Evolutionary conservation across 2,113 vertebrate species (phyloP), one percentile per base, ranked within the genome.

Genomic region (Ophthalmolycus amberensis): DNA sequence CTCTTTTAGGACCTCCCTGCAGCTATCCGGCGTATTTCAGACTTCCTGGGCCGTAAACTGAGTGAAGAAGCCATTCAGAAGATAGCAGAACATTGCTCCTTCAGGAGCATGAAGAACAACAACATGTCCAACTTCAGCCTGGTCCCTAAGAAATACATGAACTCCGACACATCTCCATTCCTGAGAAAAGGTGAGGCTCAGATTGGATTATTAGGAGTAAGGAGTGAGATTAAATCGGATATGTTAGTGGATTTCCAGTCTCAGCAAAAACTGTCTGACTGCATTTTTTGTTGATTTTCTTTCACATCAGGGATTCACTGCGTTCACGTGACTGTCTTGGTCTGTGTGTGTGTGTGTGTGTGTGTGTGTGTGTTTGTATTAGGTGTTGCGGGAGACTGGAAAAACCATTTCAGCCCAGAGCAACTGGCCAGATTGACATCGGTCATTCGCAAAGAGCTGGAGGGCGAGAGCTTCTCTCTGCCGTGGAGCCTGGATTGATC

Each of bases 351-450:
- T 29, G 44, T 50, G 77, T 69, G 64, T 89, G 64, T 9, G 48
- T 85, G 22, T 86, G n/a, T 48, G 74, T 69, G 62, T 88, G 32
- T 86, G 22, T 52, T 75, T 69, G 56, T 88, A 62, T 10, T 86
- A 96, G 96, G 96, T 3, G n/a, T 94, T 42, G 44, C 37, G 63
- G 96, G 96, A 32, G 96, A 97, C 77, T 96, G 96, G 96, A 96
- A 95, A 83, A 96, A 95, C 18, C 89, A 96, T 83, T 95, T 97
- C 74, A 96, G 69, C 8, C 50, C 93, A 42, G 92, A 94, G 18
- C 93, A 95, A 60, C 90, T 92, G 64, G 87, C 83, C 74, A 88
- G 56, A 44, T 96, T 96, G 85, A 84, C 89, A 37, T 90, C 88
- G 0, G 40, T 85, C 16, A 94, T 96, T 78, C 63, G 29, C 40